These are phyloP conservation scores for Polylopha cassiicola DNA, from an alignment of 2,888 invertebrate species.

Conservation along the genomic window DNA sequence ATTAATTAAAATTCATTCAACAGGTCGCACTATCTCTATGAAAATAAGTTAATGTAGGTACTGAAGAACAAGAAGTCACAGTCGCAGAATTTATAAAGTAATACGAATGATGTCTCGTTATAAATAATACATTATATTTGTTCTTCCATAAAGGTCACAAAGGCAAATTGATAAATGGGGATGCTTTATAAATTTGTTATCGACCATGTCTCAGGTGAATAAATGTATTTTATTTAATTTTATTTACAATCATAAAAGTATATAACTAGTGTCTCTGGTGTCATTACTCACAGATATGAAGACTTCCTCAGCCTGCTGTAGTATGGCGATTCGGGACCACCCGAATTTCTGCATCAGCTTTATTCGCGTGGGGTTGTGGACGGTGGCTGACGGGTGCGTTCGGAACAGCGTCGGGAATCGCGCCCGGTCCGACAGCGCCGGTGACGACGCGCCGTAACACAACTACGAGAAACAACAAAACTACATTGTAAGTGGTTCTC, in stretches of 20 bases:
- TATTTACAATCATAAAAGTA: neutral
- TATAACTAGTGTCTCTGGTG: neutral
- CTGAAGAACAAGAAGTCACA: too few relatives aligned
- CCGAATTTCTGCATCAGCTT: slow-evolving; percentile 97
- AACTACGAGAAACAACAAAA: slow-evolving; percentile 78
- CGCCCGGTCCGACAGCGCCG: slow-evolving; percentile 96
- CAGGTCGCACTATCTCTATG: too few relatives aligned
- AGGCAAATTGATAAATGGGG: too few relatives aligned
- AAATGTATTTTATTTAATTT: neutral
- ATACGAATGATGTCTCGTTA: too few relatives aligned
- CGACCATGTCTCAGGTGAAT: neutral
- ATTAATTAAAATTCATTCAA: too few relatives aligned
- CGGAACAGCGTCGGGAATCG: slow-evolving; percentile 98
- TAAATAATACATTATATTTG: too few relatives aligned
- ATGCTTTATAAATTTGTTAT: too few relatives aligned
- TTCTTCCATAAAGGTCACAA: too few relatives aligned
- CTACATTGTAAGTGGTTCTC: too few relatives aligned
- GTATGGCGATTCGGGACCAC: slow-evolving; percentile 97
- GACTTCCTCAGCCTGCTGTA: slow-evolving; percentile 99
- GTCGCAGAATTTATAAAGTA: too few relatives aligned
- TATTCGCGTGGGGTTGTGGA: slow-evolving; percentile 98
- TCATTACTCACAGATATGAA: slow-evolving; percentile 88
- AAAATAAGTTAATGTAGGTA: too few relatives aligned
- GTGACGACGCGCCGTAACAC: slow-evolving; percentile 99
- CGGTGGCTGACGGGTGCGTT: slow-evolving; percentile 99